Evolutionary conservation across 2,888 invertebrate genomes (phyloP), one percentile per base, ranked within the genome.

Genomic region (Athripsodes cinereus): DNA sequence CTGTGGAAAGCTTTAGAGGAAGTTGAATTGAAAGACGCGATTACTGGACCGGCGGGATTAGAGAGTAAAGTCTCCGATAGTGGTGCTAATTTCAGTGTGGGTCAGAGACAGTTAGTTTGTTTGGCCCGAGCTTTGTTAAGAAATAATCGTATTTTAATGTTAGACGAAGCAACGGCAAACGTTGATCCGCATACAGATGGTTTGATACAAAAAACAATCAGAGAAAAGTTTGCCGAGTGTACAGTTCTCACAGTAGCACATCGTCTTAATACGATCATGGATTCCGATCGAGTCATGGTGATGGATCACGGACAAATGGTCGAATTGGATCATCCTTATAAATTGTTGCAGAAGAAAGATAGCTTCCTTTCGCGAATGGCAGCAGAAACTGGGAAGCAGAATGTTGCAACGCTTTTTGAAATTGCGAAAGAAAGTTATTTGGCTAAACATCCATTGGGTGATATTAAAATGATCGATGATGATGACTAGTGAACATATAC

Each of bases 191-290:
- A 79, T 65, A 90, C 89, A 1, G 89, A 89, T 70, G 77, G 74
- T 1, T 70, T 89, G 26, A 90, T 90, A 65, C 89, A 89, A 69
- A 74, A 75, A 59, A 88, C 88, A 1, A 87, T 90, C 49, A 71
- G 87, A 58, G 75, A 74, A 53, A 86, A 86, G 69, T 90, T 90
- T 68, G 73, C 70, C 31, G 69, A 82, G 18, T 90, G 88, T 68
- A 89, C 89, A 0, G 89, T 91, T 1, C 72, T 91, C 6, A 90
- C 90, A 1, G 87, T 91, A 53, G 90, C 90, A 11, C 90, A 91
- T 75, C 80, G 91, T 22, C 74, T 92, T 40, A 83, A 90, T 68
- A 91, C 90, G 1, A 86, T 91, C 52, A 75, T 75, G 74, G 75
- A 75, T 60, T 74, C 86, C 22, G 87, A 89, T 83, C 18, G 34